Conservation (phyloP, 2,113 vertebrate species). For the Odocoileus hemionus region DNA sequence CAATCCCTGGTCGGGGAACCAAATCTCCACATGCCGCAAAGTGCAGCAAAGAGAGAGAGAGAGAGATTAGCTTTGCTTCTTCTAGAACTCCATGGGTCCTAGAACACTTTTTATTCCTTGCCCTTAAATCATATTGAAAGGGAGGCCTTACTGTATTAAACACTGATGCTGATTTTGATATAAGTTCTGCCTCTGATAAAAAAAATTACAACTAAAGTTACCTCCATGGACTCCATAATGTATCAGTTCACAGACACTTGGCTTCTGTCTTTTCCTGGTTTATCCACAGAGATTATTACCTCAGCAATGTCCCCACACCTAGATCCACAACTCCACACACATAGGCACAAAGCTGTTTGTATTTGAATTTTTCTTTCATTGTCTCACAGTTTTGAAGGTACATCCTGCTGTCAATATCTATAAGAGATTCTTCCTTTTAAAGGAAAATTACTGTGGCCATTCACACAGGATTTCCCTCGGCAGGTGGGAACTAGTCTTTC, state of each 20-base stretch:
- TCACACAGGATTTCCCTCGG: not conserved
- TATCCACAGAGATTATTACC: not conserved
- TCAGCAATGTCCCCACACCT: not conserved
- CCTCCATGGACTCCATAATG: not conserved
- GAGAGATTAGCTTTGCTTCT: not conserved
- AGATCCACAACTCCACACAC: not conserved
- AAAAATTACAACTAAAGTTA: not conserved
- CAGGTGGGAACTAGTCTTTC: too few species aligned
- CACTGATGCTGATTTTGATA: not conserved
- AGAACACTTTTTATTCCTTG: not conserved
- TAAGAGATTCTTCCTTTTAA: not conserved
- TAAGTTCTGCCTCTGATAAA: not conserved
- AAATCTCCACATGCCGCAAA: not conserved
- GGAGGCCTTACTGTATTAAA: not conserved
- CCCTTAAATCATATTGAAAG: not conserved
- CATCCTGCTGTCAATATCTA: not conserved
- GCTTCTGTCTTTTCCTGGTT: not conserved
- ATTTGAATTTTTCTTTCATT: not conserved
- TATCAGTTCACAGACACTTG: not conserved
- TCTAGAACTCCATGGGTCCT: not conserved
- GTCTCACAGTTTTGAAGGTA: not conserved
- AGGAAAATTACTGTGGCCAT: not conserved
- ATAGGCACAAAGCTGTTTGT: not conserved
- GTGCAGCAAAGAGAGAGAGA: not conserved
- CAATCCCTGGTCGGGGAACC: not conserved